phyloP scores from a whole-genome alignment of 2,888 invertebrate genomes.

The Rutpela maculata region DNA sequence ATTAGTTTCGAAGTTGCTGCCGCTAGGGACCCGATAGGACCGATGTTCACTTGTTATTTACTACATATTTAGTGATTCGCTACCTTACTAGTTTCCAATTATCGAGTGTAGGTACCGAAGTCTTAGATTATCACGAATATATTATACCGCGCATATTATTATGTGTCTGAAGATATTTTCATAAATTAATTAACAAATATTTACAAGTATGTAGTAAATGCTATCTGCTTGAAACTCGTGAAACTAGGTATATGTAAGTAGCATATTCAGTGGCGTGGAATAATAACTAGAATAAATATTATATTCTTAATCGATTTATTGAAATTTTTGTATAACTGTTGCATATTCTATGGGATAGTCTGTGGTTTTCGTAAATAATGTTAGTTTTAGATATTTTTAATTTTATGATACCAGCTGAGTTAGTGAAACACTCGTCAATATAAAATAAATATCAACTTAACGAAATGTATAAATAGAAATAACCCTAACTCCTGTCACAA shows the following conservation, averaged over 20 bases:
- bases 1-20: constrained; percentile 63
- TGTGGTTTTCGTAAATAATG: too few relatives aligned
- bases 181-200: constrained; percentile 42
- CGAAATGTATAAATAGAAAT: too few relatives aligned
- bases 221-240: not conserved
- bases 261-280: not conserved
- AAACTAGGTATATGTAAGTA: not conserved
- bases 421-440: too few relatives aligned
- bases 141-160: constrained; percentile 17
- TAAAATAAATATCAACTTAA: too few relatives aligned
- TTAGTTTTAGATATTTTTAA: too few relatives aligned
- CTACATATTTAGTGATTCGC: constrained; percentile 50
- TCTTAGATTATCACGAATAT: constrained; percentile 49
- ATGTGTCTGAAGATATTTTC: constrained; percentile 24
- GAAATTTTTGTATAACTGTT: too few relatives aligned
- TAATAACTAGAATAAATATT: too few relatives aligned
- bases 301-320: too few relatives aligned
- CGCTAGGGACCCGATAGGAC: constrained; percentile 53
- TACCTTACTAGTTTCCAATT: constrained; percentile 51
- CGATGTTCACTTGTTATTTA: constrained; percentile 55
- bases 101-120: constrained; percentile 46
- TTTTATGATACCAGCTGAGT: too few relatives aligned
- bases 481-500: too few relatives aligned
- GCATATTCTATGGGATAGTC: too few relatives aligned
- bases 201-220: too few relatives aligned